phyloP scores from a whole-genome alignment of 1,140 invertebrate genomes.

The Leptonema lineaticorne region DNA sequence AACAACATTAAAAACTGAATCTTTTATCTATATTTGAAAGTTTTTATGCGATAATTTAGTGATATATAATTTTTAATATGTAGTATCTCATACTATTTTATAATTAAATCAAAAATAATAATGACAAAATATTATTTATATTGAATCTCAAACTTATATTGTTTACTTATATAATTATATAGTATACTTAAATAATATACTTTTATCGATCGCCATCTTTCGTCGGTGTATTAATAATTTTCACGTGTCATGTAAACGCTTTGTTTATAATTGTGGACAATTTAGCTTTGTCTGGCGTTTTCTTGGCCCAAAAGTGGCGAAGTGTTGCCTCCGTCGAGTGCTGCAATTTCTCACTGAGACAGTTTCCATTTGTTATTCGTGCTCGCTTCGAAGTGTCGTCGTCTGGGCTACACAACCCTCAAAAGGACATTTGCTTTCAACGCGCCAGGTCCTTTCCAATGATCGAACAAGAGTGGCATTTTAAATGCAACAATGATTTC shows the following conservation, averaged over 20 bases:
- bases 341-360: conserved; percentile 12
- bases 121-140: no score
- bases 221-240: conserved; percentile 10
- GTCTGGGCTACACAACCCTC: not conserved
- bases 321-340: no score
- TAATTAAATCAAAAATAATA: no score
- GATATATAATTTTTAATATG: no score
- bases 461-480: not conserved
- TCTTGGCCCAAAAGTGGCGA: conserved; percentile 2
- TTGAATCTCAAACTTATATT: no score
- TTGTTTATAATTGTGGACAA: conserved; percentile 13
- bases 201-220: not conserved
- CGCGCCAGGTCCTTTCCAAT: not conserved
- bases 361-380: conserved; percentile 16
- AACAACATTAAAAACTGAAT: no score
- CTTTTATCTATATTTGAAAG: no score
- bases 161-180: no score
- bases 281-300: conserved; percentile 1
- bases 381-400: not conserved
- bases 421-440: not conserved
- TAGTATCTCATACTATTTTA: no score
- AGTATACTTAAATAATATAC: no score
- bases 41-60: no score
- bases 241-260: not conserved
- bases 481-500: not conserved